Evolutionary conservation across 2,113 vertebrate genomes (phyloP), one percentile per base, ranked within the genome.

Genomic region (Strigops habroptila): DNA sequence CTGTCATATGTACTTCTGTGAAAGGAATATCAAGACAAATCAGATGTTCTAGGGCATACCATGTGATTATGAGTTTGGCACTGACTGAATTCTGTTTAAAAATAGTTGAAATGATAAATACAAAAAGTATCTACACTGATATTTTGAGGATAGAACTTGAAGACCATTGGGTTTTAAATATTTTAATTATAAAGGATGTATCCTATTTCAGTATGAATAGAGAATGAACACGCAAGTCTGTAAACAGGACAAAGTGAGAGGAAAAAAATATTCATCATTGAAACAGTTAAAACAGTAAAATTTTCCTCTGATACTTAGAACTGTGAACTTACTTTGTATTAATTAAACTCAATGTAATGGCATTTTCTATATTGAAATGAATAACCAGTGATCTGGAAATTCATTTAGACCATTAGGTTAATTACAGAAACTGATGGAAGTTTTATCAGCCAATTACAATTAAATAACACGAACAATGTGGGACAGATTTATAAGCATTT

Each of bases 1-100:
- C 97, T 98, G 98, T 98, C 98, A 97, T 74, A 96, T 96, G 96
- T 97, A 97, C 97, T 98, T 98, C 95, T 97, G 93, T 82, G 96
- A 97, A 95, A 97, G 97, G 97, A 98, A 96, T 97, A 98, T 98
- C 97, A 98, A 96, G 97, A 97, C 97, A 97, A 98, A 98, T 98
- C 97, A 97, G 97, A 96, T 96, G 97, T 97, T 97, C 95, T n/a
- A 95, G 95, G 93, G 93, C 92, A 96, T 78, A 93, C 79, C 78
- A 85, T 28, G 48, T 96, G 95, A 97, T 91, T 92, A 92, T 8
- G 76, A 92, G 68, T 82, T 88, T 95, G 88, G 78, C 65, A 90
- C 23, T 49, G 65, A 76, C 83, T 87, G 91, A 75, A 75, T 80
- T 95, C 53, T 73, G 31, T 82, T 92, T 79, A 89, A 91, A 89